Evolutionary conservation across 2,113 vertebrate species (phyloP), one percentile per base, ranked within the genome.

Genomic region (Plecotus auritus): DNA sequence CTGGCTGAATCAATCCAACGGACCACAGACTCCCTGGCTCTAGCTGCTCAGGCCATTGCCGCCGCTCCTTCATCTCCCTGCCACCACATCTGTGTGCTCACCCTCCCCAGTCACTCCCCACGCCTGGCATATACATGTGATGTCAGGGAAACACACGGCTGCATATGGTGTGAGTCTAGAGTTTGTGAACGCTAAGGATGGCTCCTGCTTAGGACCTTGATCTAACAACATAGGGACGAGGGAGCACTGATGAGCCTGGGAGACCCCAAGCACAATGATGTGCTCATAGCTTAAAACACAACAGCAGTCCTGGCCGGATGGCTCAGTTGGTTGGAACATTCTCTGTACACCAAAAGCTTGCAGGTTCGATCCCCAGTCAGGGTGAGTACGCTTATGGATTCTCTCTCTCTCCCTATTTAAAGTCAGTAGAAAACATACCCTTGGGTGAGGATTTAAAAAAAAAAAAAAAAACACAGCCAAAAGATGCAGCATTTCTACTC

Each of bases 71-170:
- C 37, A 23, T 23, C 5, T 2, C 59, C 73, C 49, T 11, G n/a
- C 45, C 18, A 16, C 11, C 8, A 2, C 0, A 0, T n/a, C 67
- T 30, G 7, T 11, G 11, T 22, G 37, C 6, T 16, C 11, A 26
- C 9, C 23, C 4, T 54, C 26, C 2, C 13, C 40, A 16, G 17
- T 42, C 45, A 56, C 17, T 40, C 17, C 47, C 16, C 0, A 0
- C 14, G 32, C 17, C 10, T 4, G 40, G 73, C 22, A 2, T n/a
- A 5, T 17, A 85, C 40, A 35, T 32, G 45, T 47, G 61, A 76
- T 4, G 7, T 30, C n/a, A 49, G 26, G n/a, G n/a, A 16, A 18
- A 49, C 59, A 30, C 20, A 3, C 7, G 9, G 45, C 45, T 49
- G 7, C 40, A 13, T 13, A 5, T 2, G 7, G 14, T 20, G 7